Evolutionary conservation across 1,140 invertebrate genomes (phyloP).

Genomic region (Drosophila burlai): DNA sequence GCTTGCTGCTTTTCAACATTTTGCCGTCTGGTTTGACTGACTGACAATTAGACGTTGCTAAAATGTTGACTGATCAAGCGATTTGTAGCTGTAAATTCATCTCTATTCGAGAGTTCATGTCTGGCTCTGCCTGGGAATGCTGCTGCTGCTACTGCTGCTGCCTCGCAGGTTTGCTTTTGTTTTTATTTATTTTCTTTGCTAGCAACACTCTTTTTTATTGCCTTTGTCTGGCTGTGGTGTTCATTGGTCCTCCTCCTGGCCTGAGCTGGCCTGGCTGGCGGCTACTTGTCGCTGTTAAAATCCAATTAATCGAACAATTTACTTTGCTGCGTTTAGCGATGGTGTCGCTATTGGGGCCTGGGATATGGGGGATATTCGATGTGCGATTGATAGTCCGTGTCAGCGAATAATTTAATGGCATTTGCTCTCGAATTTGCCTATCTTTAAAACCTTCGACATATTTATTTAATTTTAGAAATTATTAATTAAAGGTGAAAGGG

Average conservation of each 20-base stretch:
- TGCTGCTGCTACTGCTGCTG: constrained; percentile 26
- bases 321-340: constrained; percentile 83
- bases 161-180: constrained; percentile 18
- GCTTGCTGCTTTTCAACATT: constrained; percentile 29
- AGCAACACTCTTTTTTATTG: constrained; percentile 45
- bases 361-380: constrained; percentile 12
- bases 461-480: background rate
- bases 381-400: constrained; percentile 49
- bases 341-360: constrained; percentile 58
- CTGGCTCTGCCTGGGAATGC: constrained; percentile 41
- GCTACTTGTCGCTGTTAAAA: constrained; percentile 84
- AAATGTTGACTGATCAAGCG: constrained; percentile 85
- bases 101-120: constrained; percentile 78
- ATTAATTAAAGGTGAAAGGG: background rate
- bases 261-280: constrained; percentile 54
- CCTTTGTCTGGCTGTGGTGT: constrained; percentile 34
- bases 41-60: constrained; percentile 83
- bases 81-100: constrained; percentile 85
- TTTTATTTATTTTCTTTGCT: background rate
- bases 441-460: no score
- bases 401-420: constrained; percentile 11
- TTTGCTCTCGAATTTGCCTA: background rate
- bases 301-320: constrained; percentile 85
- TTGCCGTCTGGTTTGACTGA: constrained; percentile 65
- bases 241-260: constrained; percentile 35